Percentiles rank a stretch among this genome's conserved stretches.
Conservation (phyloP, 1,140 invertebrate genomes). For the Plutomurus gul region DNA sequence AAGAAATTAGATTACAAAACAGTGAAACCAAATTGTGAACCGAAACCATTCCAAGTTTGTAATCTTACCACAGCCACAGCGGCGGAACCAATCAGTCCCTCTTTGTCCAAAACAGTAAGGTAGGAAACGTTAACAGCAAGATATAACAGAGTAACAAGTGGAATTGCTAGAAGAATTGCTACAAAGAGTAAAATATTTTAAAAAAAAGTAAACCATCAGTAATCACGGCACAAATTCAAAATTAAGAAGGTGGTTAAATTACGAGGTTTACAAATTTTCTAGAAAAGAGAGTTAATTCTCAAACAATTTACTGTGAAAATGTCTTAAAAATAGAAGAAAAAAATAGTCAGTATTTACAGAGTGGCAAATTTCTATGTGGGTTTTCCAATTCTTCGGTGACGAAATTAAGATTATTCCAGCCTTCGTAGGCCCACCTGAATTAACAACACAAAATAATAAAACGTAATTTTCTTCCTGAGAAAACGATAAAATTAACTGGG, state of each 20-base stretch:
- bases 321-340: no score
- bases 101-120: slow-evolving; percentile 79
- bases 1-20: background rate
- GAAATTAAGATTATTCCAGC: slow-evolving; percentile 66
- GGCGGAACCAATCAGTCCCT: slow-evolving; percentile 76
- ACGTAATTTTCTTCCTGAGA: slow-evolving; percentile 79
- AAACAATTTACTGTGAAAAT: no score
- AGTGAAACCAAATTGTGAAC: background rate
- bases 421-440: slow-evolving; percentile 76
- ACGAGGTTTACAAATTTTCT: no score
- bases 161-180: slow-evolving; percentile 88
- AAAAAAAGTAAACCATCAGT: no score
- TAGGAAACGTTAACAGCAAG: slow-evolving; percentile 91
- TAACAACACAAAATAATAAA: background rate
- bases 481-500: no score
- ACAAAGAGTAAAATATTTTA: no score
- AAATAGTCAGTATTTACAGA: background rate
- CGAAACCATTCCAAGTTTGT: no score
- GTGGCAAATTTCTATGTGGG: slow-evolving; percentile 64
- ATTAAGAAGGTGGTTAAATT: no score
- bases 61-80: slow-evolving; percentile 88
- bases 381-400: slow-evolving; percentile 53
- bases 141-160: slow-evolving; percentile 83
- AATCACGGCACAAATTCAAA: no score
- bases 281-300: no score